phyloP scores from a whole-genome alignment of 2,113 vertebrate genomes.

The Piaya cayana region DNA sequence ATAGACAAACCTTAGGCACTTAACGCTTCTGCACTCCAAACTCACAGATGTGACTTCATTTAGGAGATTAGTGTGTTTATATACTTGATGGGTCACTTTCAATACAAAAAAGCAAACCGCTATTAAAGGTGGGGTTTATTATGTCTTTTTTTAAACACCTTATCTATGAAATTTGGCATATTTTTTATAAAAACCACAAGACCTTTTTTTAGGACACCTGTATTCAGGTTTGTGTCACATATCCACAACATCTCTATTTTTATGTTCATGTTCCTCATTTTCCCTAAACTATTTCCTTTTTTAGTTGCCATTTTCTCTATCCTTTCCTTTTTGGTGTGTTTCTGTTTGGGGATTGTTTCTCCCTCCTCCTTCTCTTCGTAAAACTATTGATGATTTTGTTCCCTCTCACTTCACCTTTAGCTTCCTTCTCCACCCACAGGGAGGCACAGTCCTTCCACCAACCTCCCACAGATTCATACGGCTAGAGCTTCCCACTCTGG shows the following conservation, averaged over 20 bases:
- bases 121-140: fast-evolving
- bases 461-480: neutral
- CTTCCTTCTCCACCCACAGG: slow-evolving; percentile 4
- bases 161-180: neutral
- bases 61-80: neutral
- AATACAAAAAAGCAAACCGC: neutral
- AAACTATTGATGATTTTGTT: neutral
- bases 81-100: neutral
- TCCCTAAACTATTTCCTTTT: neutral
- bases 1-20: neutral
- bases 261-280: neutral
- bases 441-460: slow-evolving; percentile 30
- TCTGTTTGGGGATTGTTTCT: neutral
- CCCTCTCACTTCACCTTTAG: neutral
- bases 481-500: neutral
- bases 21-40: neutral
- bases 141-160: neutral
- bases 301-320: neutral
- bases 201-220: neutral
- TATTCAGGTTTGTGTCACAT: neutral
- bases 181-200: neutral
- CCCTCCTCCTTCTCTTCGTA: neutral
- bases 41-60: neutral
- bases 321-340: neutral
- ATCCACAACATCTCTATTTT: neutral